phyloP scores from a whole-genome alignment of 2,113 vertebrate genomes.

The Gymnarchus niloticus region DNA sequence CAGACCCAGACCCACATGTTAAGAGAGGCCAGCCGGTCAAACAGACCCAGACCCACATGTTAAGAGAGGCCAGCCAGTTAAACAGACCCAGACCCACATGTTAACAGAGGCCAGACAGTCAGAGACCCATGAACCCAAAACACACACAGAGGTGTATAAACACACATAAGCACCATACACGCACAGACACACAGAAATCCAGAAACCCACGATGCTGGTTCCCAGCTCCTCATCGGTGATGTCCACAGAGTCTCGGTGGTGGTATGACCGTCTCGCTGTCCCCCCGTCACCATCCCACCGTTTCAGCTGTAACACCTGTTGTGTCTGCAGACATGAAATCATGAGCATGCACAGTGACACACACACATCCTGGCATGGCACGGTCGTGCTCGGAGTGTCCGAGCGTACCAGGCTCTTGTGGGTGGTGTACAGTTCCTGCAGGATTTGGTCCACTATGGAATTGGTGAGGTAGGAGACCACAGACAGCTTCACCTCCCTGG shows the following conservation, averaged over 20 bases:
- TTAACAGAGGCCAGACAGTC: not conserved
- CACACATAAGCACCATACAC: slow-evolving; percentile 13
- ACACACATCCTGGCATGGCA: not conserved
- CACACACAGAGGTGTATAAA: not conserved
- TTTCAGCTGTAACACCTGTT: slow-evolving; percentile 58
- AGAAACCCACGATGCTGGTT: slow-evolving; percentile 59
- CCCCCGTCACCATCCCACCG: slow-evolving; percentile 54
- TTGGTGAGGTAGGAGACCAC: slow-evolving; percentile 61
- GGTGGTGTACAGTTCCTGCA: slow-evolving; percentile 54
- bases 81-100: slow-evolving; percentile 10
- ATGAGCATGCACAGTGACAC: not conserved
- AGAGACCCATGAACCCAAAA: too few relatives aligned
- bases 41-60: not conserved
- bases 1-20: not conserved
- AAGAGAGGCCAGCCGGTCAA: not conserved
- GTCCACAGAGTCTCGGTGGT: slow-evolving; percentile 61
- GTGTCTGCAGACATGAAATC: slow-evolving; percentile 41
- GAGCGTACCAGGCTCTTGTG: slow-evolving; percentile 58
- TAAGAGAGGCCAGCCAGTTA: too few relatives aligned
- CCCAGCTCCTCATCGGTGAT: slow-evolving; percentile 62
- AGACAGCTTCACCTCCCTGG: slow-evolving; percentile 58
- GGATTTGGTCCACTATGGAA: slow-evolving; percentile 59
- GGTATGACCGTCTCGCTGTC: slow-evolving; percentile 53
- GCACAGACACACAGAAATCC: slow-evolving; percentile 12
- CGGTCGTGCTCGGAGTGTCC: not conserved